Evolutionary conservation across 2,113 vertebrate species (phyloP), one percentile per base, ranked within the genome.

Genomic region (Cromileptes altivelis): DNA sequence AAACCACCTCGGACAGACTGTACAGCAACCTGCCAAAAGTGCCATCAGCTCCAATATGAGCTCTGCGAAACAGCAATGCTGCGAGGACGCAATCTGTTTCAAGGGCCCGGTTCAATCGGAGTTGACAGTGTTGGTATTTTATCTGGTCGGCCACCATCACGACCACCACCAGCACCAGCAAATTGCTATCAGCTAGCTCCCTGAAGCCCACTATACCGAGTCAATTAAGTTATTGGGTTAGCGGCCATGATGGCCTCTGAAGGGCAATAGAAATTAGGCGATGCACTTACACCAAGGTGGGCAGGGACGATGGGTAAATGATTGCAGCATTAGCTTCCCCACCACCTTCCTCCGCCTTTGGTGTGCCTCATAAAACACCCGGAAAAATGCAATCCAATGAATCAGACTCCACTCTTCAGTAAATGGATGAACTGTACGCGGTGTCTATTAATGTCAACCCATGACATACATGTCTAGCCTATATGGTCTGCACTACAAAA

Each of bases 141-240:
- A 91, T 70, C 78, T 73, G 72, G 82, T 60, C 75, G 84, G 45
- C 60, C 67, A 11, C 52, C 30, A 9, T 45, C 21, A 27, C 33
- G 14, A 42, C 58, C 73, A 17, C 19, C 47, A 78, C 50, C 61
- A 65, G 86, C 33, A 37, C 6, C 33, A 37, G 84, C 72, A 92
- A 88, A 91, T 87, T 87, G 78, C 63, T 50, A 74, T 61, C 76
- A 78, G 72, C 80, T 71, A 82, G 60, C 83, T 92, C 89, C 89
- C 89, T 42, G 56, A 87, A 92, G 87, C 88, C 77, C 71, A 61
- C 69, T 67, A 5, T 21, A 1, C 58, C 50, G 47, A 93, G 89
- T 92, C 93, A 94, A 94, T 95, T 93, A 91, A 65, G 23, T 89
- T 90, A 85, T 90, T 91, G 91, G 81, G 91, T 96, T 93, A 93